phyloP scores from a whole-genome alignment of 2,113 vertebrate species.

The Puffinus mauretanicus region DNA sequence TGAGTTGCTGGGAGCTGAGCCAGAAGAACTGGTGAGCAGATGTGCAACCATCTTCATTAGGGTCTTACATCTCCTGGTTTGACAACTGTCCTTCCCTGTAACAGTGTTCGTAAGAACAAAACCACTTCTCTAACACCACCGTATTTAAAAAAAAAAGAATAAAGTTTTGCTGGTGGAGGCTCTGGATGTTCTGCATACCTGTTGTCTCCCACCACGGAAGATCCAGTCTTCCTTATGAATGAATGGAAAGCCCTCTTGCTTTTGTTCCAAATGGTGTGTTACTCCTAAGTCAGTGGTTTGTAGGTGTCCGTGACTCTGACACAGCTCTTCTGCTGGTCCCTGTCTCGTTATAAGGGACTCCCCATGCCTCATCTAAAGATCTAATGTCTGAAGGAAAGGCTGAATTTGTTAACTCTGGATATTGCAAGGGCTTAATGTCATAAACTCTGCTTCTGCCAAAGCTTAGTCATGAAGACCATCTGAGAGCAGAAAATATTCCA shows the following conservation, averaged over 20 bases:
- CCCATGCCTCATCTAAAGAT: background rate
- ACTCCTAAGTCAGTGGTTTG: background rate
- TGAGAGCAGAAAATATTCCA: background rate
- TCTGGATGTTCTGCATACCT: background rate
- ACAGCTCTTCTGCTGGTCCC: background rate
- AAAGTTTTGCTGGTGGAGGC: background rate
- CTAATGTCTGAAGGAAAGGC: background rate
- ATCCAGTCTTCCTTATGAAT: background rate
- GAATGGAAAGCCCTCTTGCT: background rate
- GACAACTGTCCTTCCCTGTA: background rate
- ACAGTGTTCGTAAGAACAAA: background rate
- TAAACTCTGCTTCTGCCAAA: background rate
- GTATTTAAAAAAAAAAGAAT: background rate
- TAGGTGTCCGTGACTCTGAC: background rate
- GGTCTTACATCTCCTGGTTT: background rate
- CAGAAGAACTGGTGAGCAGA: background rate
- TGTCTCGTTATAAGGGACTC: background rate
- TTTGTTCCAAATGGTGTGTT: background rate
- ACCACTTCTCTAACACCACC: background rate
- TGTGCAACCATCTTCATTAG: background rate
- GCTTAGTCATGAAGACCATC: background rate
- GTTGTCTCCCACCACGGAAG: background rate
- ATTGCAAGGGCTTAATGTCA: background rate
- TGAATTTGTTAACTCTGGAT: background rate
- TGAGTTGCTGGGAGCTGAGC: background rate